Base-by-base conservation (phyloP, 2,888 invertebrate species). In the Drosophila hamatofila region DNA sequence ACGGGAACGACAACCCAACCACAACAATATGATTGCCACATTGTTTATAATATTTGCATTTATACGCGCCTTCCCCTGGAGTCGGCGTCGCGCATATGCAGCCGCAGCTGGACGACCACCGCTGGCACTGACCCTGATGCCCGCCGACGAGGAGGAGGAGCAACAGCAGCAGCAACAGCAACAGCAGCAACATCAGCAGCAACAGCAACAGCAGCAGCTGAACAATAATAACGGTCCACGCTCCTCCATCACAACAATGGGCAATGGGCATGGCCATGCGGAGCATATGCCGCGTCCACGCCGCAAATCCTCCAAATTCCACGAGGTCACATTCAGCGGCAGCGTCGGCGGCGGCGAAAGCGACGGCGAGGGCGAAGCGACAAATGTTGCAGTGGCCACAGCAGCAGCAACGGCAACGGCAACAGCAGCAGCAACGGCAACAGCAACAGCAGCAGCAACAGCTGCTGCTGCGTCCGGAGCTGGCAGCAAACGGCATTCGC, bases 31-130 rank as follows among this genome's bases (percentile, higher is more conserved):
- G 93, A 93, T 93, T 90, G 93, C 93, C 85, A 93, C 93, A 71
- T 84, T 93, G 74, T 93, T 93, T 80, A 91, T 93, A 72, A 89
- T 93, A 69, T 92, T 92, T 88, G 91, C 92, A 90, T 92, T 93
- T 90, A 90, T 93, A 83, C 92, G 93, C 81, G 92, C 93, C 80
- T 91, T 93, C 75, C 92, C 91, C 83, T 93, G 93, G 93, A 90
- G 90, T 58, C 86, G 92, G 33, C 88, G 88, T n/a, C 72, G 74
- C 23, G 70, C 74, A 41, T 63, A 68, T 49, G 75, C 58, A 18
- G 62, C 62, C 16, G 74, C 70, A 11, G 73, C 73, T 5, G 64
- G 46, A 35, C 73, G 63, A 14, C 72, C 70, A 11, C 85, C 62
- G 21, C 57, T 75, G 61, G 78, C 90, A 33, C 56, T 84, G 27